Evolutionary conservation across 2,113 vertebrate species (phyloP).

Genomic region (Gnathonemus longibarbis): DNA sequence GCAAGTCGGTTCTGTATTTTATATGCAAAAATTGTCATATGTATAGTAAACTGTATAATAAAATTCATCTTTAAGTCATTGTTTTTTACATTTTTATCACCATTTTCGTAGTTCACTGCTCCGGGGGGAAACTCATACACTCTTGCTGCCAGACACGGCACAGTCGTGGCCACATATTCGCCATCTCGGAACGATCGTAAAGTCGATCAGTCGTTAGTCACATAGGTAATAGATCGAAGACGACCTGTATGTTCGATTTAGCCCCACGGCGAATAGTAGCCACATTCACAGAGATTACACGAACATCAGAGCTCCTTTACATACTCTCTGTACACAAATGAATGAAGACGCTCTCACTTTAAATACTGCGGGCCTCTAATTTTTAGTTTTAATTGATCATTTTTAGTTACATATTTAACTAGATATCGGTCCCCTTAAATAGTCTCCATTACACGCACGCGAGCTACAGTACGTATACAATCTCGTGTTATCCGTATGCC

Average conservation of each 20-base stretch:
- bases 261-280: neutral
- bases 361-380: neutral
- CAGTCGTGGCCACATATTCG: too few relatives aligned
- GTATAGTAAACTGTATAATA: too few relatives aligned
- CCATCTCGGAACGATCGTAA: too few relatives aligned
- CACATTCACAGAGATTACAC: neutral
- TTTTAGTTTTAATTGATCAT: neutral
- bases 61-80: too few relatives aligned
- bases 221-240: too few relatives aligned
- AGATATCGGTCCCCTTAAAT: neutral
- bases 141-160: too few relatives aligned
- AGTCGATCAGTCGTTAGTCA: too few relatives aligned
- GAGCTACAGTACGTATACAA: neutral
- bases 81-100: too few relatives aligned
- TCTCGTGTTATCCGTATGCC: neutral
- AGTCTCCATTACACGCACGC: neutral
- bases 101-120: too few relatives aligned
- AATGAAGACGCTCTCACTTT: neutral
- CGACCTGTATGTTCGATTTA: neutral
- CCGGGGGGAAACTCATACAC: too few relatives aligned
- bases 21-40: too few relatives aligned
- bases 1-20: too few relatives aligned
- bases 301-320: neutral
- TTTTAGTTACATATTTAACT: neutral
- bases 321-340: neutral